Conservation (phyloP, 2,797 vertebrate genomes). For the Cygnus olor region DNA sequence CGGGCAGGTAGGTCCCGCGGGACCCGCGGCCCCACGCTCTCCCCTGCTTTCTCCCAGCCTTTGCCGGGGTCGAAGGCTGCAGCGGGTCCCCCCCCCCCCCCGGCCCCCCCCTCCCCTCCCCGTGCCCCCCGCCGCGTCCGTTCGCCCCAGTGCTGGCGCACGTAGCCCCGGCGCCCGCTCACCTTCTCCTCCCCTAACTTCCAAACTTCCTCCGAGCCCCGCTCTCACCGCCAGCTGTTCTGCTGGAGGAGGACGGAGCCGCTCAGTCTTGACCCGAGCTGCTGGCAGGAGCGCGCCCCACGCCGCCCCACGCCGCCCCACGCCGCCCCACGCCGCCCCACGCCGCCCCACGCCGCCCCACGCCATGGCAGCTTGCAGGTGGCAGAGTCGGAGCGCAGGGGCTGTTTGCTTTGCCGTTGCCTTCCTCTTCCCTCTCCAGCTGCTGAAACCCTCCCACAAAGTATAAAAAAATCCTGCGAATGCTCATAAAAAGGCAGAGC, state of each 20-base stretch:
- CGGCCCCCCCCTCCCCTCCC: neutral
- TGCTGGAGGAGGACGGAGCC: neutral
- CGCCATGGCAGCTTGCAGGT: neutral
- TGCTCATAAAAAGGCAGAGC: neutral
- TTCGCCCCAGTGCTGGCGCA: no score
- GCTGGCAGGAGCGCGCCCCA: neutral
- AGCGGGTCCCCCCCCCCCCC: neutral
- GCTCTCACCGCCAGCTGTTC: no score
- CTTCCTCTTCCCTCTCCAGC: neutral
- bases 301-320: neutral
- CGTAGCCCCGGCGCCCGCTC: neutral
- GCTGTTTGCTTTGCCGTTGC: neutral
- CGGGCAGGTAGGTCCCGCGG: conserved; percentile 6
- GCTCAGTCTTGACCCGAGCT: neutral
- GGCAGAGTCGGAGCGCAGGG: neutral
- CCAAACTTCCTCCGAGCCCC: neutral
- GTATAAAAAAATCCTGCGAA: neutral
- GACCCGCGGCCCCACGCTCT: neutral
- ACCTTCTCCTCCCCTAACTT: neutral
- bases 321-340: neutral
- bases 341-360: neutral
- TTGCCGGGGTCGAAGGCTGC: neutral
- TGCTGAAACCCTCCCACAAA: neutral
- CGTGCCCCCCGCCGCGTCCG: neutral
- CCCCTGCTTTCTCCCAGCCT: neutral